Base-by-base conservation (phyloP, 2,888 invertebrate species). In the Papilio protenor region DNA sequence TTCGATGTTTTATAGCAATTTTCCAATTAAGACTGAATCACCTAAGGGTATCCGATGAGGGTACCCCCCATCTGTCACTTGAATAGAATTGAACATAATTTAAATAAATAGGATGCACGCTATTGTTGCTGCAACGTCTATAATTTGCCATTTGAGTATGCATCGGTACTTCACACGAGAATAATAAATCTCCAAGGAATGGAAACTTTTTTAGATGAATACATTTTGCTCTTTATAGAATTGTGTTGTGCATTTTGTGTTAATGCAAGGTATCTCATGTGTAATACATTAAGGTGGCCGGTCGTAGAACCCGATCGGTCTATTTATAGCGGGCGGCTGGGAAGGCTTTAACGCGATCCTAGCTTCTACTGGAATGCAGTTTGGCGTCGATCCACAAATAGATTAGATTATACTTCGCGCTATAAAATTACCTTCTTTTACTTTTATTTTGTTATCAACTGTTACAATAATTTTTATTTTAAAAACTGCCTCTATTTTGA, bases 301-400 rank as follows among this genome's bases (percentile, higher is more conserved):
- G 88, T 89, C 88, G 85, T 88, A 81, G 80, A 90, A 89, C 90
- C 83, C 84, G 81, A 70, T 80, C 69, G 80, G 84, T 87, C 90
- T 93, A 93, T 93, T 90, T 91, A 90, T 93, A 93, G 85, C 84
- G 73, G 77, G 78, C 87, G 87, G 85, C 85, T 81, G 91, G 87
- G 89, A 90, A 88, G 90, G 87, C 88, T 91, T 90, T 91, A 91
- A 91, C 89, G 86, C 87, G 87, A 87, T 90, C 88, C 91, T 88
- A 87, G 90, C 87, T 92, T 91, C 91, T 88, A 84, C 81, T 84
- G 91, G 94, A 94, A 94, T 94, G 94, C 87, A 85, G 94, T 93
- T 88, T 89, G 93, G 92, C 93, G 94, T 92, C 92, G 85, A 83
- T 85, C 90, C 86, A 84, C 82, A 90, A 92, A 92, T 94, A 93